phyloP scores from a whole-genome alignment of 2,113 vertebrate genomes.

The Siniperca chuatsi region DNA sequence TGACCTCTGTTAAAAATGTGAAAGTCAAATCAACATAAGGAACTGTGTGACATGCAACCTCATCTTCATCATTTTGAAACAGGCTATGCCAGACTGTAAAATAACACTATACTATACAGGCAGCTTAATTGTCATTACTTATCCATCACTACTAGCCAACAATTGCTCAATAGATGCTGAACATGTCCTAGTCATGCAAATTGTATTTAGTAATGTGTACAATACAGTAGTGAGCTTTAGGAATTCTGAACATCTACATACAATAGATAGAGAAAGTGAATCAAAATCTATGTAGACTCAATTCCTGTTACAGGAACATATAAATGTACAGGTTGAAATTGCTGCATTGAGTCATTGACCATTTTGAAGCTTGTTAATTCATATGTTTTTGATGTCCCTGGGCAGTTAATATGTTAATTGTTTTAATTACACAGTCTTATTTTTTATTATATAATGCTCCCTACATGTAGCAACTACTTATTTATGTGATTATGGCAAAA shows the following conservation, averaged over 20 bases:
- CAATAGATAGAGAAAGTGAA: not conserved
- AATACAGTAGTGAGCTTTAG: slow-evolving; percentile 3
- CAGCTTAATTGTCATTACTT: slow-evolving; percentile 44
- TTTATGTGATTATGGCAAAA: not conserved
- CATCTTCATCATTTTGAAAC: not conserved
- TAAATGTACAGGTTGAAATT: not conserved
- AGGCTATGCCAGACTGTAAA: slow-evolving; percentile 19
- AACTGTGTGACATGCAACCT: not conserved
- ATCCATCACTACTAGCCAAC: slow-evolving; percentile 43
- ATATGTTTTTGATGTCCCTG: not conserved
- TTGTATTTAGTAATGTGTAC: slow-evolving; percentile 27
- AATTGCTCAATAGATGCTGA: slow-evolving; percentile 30
- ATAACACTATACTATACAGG: slow-evolving; percentile 26
- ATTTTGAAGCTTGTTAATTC: not conserved
- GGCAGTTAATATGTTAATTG: slow-evolving; percentile 1
- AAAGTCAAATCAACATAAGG: slow-evolving; percentile 8
- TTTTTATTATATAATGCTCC: not conserved
- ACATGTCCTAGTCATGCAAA: slow-evolving; percentile 54
- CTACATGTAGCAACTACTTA: not conserved
- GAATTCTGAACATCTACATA: slow-evolving; percentile 2
- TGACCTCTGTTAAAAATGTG: slow-evolving; percentile 28
- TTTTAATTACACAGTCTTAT: slow-evolving; percentile 14
- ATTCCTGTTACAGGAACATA: not conserved
- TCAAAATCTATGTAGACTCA: too few species aligned
- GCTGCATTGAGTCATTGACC: not conserved